These are phyloP conservation scores for Dryoscopus gambensis DNA, from an alignment of 2,113 vertebrate genomes.

Conservation along the genomic window DNA sequence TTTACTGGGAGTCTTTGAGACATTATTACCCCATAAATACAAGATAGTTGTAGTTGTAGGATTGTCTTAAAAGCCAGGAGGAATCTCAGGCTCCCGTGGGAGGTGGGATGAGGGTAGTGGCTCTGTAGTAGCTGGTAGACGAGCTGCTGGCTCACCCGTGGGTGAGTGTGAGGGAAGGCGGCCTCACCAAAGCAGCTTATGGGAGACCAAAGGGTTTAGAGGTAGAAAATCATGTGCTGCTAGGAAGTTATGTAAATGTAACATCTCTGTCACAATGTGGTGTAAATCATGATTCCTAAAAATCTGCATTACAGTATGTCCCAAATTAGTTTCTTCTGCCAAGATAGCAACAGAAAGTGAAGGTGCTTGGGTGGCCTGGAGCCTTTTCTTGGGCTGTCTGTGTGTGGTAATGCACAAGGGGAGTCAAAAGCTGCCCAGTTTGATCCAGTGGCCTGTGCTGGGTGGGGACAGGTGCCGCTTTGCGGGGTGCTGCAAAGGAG, in stretches of 20 bases:
- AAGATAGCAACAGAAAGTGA: background rate
- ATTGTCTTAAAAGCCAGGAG: background rate
- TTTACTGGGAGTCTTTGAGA: background rate
- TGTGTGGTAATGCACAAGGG: background rate
- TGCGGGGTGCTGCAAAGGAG: background rate
- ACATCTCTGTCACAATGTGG: background rate
- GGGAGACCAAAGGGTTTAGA: background rate
- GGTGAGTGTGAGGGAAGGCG: conserved; percentile 18
- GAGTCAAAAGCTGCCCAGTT: background rate
- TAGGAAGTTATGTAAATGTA: background rate
- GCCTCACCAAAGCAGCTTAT: conserved; percentile 5
- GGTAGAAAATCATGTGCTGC: background rate
- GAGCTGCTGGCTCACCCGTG: background rate
- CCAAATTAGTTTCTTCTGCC: background rate
- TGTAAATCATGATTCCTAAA: background rate
- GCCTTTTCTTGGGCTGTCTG: background rate
- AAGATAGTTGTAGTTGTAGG: conserved; percentile 9
- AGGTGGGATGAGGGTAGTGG: conserved; percentile 38
- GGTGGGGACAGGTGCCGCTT: background rate
- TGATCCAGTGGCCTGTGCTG: background rate
- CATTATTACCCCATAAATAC: background rate
- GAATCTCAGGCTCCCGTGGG: background rate
- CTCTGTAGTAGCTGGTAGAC: conserved; percentile 30
- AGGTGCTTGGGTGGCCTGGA: background rate
- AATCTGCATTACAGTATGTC: background rate